Evolutionary conservation across 2,797 vertebrate species (phyloP).

Genomic region (Todus mexicanus): DNA sequence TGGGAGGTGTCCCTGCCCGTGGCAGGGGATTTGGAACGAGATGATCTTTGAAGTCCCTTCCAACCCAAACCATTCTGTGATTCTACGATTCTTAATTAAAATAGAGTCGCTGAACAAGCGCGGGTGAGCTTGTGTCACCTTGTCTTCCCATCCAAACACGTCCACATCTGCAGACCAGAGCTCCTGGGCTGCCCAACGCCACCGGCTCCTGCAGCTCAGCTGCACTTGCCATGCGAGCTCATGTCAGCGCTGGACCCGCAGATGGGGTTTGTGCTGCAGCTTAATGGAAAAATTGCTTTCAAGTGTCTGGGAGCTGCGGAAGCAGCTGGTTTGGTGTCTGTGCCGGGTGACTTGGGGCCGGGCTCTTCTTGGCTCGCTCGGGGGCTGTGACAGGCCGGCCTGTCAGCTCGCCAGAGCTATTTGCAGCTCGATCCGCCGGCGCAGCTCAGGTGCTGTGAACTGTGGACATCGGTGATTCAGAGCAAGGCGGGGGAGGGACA

Average conservation of each 20-base stretch:
- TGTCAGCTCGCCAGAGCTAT: neutral
- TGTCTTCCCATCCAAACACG: neutral
- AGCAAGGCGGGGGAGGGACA: neutral
- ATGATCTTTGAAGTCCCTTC: neutral
- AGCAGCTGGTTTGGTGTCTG: neutral
- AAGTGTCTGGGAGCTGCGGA: neutral
- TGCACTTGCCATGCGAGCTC: neutral
- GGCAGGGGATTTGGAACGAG: no score
- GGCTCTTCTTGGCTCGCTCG: neutral
- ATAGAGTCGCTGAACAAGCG: neutral
- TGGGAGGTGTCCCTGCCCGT: neutral
- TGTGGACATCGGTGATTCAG: neutral
- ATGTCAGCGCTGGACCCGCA: accelerated
- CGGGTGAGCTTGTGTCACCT: neutral
- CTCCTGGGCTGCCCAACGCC: neutral
- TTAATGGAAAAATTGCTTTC: neutral
- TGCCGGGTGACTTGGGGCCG: neutral
- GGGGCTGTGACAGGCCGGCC: neutral
- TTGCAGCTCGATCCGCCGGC: neutral
- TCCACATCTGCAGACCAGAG: neutral
- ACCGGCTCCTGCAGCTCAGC: neutral
- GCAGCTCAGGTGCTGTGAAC: neutral
- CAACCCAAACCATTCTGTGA: neutral
- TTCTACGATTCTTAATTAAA: neutral
- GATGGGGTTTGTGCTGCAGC: neutral